Base-by-base conservation (phyloP, 2,888 invertebrate species). In the Megastigmus dorsalis region DNA sequence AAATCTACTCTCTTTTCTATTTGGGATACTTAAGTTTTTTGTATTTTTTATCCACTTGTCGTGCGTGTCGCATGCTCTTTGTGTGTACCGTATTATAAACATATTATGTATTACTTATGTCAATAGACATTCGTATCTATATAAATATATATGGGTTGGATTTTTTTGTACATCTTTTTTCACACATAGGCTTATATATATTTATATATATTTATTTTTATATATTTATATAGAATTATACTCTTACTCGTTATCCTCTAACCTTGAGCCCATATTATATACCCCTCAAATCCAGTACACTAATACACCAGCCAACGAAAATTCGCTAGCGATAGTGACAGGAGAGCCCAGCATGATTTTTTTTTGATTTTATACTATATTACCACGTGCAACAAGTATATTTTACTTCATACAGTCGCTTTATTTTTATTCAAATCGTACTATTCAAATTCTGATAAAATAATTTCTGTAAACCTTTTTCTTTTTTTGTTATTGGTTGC, bases 41-140 rank as follows among this genome's bases (percentile, higher is more conserved):
- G 80, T 82, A 82, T 82, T 82, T 83, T n/a, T 84, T 87, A 86
- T 86, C 84, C 85, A 85, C 83, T 84, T 87, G 86, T 85, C 88
- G 86, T 88, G 86, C 86, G 88, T 88, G 87, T 87, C 86, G 88
- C 87, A 88, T 88, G 88, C 84, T 87, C 83, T 87, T 84, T 87
- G 84, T 88, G 86, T 87, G 87, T 88, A 85, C 81, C 84, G 84
- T 85, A 85, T 86, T 79, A 79, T 79, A 79, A 79, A 79, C 77
- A 80, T 68, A 76, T 69, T 76, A 73, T 63, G 50, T 74, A 77
- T 65, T 66, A 65, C 38, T 57, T 70, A 65, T 77, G 59, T 66
- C 72, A 33, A 66, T 76, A 65, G 54, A 71, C 67, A 74, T 66
- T 65, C 45, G 43, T 75, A 60, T 70, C 72, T 59, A 72, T 73